Evolutionary conservation across 64 coral and sea anemone genomes (phyloP).

Genomic region (Montipora efflorescens): DNA sequence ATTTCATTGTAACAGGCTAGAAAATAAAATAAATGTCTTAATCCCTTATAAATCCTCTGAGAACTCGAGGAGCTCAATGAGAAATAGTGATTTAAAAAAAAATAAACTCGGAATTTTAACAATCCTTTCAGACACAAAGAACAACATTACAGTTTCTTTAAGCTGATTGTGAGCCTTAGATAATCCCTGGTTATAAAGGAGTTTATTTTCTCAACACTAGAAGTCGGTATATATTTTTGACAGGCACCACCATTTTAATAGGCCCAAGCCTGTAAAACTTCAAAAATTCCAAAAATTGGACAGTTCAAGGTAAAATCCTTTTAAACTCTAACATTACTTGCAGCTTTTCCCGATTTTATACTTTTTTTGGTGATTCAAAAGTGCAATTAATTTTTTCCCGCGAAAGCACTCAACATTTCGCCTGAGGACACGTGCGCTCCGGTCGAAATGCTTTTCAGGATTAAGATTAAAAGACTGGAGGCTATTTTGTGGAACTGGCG

Average conservation of each 20-base stretch:
- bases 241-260: too few relatives aligned
- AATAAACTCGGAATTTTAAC: not conserved
- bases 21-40: not conserved
- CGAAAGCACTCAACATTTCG: not conserved
- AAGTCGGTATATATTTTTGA: too few relatives aligned
- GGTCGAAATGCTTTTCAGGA: not conserved
- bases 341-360: constrained; percentile 27
- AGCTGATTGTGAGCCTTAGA: not conserved
- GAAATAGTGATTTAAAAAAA: constrained; percentile 9
- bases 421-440: not conserved
- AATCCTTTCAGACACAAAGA: not conserved
- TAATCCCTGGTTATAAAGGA: not conserved
- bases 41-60: not conserved
- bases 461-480: not conserved
- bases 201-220: not conserved
- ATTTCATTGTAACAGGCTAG: not conserved
- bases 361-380: constrained; percentile 2
- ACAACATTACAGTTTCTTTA: constrained; percentile 12
- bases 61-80: not conserved
- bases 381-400: not conserved
- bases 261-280: not conserved
- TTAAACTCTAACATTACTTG: not conserved
- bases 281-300: not conserved
- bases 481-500: not conserved
- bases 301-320: not conserved